Evolutionary conservation across 2,113 vertebrate species (phyloP).

Genomic region (Psophia crepitans): DNA sequence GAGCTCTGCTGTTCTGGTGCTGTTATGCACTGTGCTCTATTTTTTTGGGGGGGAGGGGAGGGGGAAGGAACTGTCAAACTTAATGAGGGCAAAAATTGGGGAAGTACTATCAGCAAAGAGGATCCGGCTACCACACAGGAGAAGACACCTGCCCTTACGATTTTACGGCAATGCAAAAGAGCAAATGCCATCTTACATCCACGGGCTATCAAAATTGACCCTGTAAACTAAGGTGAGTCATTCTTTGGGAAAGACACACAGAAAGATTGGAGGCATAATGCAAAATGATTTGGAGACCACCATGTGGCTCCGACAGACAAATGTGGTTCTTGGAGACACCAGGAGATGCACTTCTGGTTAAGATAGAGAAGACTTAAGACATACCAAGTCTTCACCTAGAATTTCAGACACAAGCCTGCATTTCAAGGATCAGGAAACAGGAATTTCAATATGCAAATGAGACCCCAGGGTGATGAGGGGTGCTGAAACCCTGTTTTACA

Average conservation of each 20-base stretch:
- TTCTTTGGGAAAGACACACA: neutral
- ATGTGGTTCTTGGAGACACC: neutral
- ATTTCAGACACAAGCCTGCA: neutral
- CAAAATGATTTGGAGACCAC: neutral
- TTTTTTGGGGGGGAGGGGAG: neutral
- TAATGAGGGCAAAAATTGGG: neutral
- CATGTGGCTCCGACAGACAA: neutral
- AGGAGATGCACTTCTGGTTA: neutral
- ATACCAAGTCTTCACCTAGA: neutral
- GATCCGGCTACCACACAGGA: neutral
- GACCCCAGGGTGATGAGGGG: neutral
- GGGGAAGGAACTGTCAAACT: neutral
- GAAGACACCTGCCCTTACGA: neutral
- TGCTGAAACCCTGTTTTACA: neutral
- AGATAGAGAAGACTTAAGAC: neutral
- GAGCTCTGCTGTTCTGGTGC: neutral
- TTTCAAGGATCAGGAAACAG: neutral
- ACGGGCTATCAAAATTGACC: neutral
- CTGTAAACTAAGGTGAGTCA: neutral
- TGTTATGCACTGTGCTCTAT: rapidly evolving
- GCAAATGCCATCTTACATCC: neutral
- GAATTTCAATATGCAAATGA: neutral
- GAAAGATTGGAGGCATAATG: neutral
- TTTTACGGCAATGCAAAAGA: neutral
- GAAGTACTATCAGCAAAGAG: neutral